Evolutionary conservation across 2,888 invertebrate species (phyloP).

Genomic region (Agrochola litura): DNA sequence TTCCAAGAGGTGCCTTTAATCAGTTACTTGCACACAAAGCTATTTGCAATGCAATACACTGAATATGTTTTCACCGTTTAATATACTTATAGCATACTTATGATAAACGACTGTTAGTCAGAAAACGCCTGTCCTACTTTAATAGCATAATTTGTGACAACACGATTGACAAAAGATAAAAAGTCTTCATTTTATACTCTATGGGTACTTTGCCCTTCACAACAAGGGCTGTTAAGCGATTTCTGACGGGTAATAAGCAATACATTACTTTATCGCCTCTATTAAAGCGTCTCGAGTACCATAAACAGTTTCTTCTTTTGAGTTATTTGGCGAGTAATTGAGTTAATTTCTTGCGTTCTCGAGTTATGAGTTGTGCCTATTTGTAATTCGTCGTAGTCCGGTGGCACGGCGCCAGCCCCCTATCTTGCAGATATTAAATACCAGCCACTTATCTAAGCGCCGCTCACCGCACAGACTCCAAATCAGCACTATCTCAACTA

Average conservation of each 20-base stretch:
- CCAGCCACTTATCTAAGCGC: constrained; percentile 83
- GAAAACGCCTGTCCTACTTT: constrained; percentile 21
- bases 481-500: constrained; percentile 80
- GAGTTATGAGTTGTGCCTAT: constrained; percentile 63
- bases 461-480: constrained; percentile 75
- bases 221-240: constrained; percentile 40
- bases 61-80: not conserved
- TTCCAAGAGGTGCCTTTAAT: not conserved
- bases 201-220: constrained; percentile 25
- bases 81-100: not conserved
- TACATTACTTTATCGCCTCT: constrained; percentile 41
- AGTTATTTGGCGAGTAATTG: constrained; percentile 49
- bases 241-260: constrained; percentile 51
- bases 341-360: constrained; percentile 57
- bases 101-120: constrained; percentile 9
- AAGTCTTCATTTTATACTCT: constrained; percentile 38
- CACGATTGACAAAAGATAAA: constrained; percentile 42
- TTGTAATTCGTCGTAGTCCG: constrained; percentile 68
- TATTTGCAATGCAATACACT: not conserved
- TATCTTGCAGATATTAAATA: constrained; percentile 82
- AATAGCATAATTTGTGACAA: constrained; percentile 46
- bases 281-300: constrained; percentile 43
- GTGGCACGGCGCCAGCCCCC: constrained; percentile 78
- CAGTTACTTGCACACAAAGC: constrained; percentile 1
- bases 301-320: constrained; percentile 51